Evolutionary conservation across 1,140 invertebrate genomes (phyloP).

Genomic region (Uloborus diversus): DNA sequence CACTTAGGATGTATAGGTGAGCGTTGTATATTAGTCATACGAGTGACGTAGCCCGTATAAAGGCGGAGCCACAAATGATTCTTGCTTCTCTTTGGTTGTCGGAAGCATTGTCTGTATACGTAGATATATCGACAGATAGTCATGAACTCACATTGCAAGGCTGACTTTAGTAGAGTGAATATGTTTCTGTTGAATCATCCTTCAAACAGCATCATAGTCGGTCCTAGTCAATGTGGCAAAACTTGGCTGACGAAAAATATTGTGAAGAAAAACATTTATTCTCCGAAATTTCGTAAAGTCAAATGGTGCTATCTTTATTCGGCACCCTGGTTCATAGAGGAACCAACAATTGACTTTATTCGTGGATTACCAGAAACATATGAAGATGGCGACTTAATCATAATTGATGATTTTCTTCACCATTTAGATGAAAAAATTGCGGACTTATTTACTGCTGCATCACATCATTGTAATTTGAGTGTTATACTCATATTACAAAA

Average conservation of each 20-base stretch:
- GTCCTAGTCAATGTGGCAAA: conserved; percentile 7
- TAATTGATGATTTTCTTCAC: conserved; percentile 16
- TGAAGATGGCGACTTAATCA: conserved; percentile 21
- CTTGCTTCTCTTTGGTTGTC: too few species aligned
- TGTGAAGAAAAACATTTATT: conserved; percentile 5
- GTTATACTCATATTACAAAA: conserved; percentile 48
- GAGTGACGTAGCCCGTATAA: too few species aligned
- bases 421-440: conserved; percentile 11
- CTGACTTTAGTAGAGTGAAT: too few species aligned
- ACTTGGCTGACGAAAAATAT: conserved; percentile 16
- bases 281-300: background rate
- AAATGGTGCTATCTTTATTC: conserved; percentile 27
- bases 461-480: conserved; percentile 10
- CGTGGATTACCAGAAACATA: conserved; percentile 18
- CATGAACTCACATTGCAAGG: too few species aligned
- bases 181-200: too few species aligned
- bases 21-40: too few species aligned
- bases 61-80: too few species aligned
- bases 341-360: conserved; percentile 22
- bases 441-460: conserved; percentile 16
- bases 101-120: too few species aligned
- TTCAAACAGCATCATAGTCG: too few species aligned
- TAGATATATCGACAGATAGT: too few species aligned
- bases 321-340: conserved; percentile 21
- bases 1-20: too few species aligned